Percentiles rank a stretch among this genome's conserved stretches.
Evolutionary conservation across 1,140 invertebrate species (phyloP).

Genomic region (Lepidostoma basale): DNA sequence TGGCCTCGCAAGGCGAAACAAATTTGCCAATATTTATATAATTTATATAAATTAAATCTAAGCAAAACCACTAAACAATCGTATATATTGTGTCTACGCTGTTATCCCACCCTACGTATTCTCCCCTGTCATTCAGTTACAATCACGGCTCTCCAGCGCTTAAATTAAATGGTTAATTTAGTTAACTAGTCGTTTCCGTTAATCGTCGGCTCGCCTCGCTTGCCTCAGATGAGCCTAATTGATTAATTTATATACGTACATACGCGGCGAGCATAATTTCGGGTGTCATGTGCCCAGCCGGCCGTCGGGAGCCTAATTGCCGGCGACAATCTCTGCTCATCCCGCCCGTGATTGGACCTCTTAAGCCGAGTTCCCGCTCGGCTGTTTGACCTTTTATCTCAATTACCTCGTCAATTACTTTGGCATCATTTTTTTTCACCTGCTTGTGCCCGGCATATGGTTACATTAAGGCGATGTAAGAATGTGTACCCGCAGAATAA

Average conservation of each 20-base stretch:
- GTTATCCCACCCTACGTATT: not conserved
- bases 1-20: too few relatives aligned
- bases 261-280: constrained; percentile 7
- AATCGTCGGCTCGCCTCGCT: constrained; percentile 60
- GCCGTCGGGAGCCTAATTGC: constrained; percentile 45
- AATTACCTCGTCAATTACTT: too few relatives aligned
- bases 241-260: constrained; percentile 44
- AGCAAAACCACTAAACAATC: too few relatives aligned
- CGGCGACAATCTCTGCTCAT: constrained; percentile 57
- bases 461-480: too few relatives aligned
- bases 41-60: too few relatives aligned
- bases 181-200: constrained; percentile 64
- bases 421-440: too few relatives aligned
- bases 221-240: constrained; percentile 45
- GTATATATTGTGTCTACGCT: too few relatives aligned
- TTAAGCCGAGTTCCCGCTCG: constrained; percentile 44
- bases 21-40: too few relatives aligned
- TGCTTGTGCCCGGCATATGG: too few relatives aligned
- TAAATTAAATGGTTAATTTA: constrained; percentile 64
- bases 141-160: constrained; percentile 63
- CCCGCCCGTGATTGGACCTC: constrained; percentile 45
- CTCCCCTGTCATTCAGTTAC: constrained; percentile 44
- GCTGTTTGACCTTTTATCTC: too few relatives aligned
- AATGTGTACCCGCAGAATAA: too few relatives aligned
- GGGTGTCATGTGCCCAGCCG: constrained; percentile 24